A percentile compares a stretch with the other conserved stretches of the same genome.
phyloP scores from a whole-genome alignment of 2,888 invertebrate genomes.

The Oxystoma pomonae region DNA sequence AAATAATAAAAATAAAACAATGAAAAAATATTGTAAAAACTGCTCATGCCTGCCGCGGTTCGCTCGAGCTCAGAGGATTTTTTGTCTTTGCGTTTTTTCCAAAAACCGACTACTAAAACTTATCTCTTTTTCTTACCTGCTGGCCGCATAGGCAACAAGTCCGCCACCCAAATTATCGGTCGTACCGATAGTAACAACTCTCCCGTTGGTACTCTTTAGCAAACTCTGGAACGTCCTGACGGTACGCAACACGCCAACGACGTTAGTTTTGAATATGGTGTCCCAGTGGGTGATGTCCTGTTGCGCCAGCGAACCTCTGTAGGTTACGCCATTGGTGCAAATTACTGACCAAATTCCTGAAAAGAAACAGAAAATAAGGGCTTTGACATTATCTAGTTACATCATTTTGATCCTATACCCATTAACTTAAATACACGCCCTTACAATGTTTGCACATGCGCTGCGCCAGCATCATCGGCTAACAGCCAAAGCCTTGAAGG shows the following conservation, averaged over 20 bases:
- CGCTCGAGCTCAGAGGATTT: too few species aligned
- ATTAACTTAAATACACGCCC: too few species aligned
- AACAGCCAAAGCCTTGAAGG: too few species aligned
- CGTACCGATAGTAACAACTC: slow-evolving; percentile 67
- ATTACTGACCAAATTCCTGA: slow-evolving; percentile 79
- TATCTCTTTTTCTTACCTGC: slow-evolving; percentile 20
- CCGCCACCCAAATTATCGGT: slow-evolving; percentile 50
- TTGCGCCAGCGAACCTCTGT: slow-evolving; percentile 64
- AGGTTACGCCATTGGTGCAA: slow-evolving; percentile 75
- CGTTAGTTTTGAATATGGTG: slow-evolving; percentile 63
- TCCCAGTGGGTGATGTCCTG: slow-evolving; percentile 71
- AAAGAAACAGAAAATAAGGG: too few species aligned
- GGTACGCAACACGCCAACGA: slow-evolving; percentile 68
- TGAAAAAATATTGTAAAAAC: too few species aligned
- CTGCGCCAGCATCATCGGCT: too few species aligned
- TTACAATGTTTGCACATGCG: too few species aligned
- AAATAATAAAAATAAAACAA: too few species aligned
- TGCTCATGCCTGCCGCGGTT: too few species aligned
- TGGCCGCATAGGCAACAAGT: slow-evolving; percentile 54
- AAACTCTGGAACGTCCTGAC: slow-evolving; percentile 73
- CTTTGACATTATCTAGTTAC: too few species aligned
- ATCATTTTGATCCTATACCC: too few species aligned
- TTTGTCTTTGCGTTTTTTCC: neutral
- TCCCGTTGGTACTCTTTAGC: slow-evolving; percentile 60
- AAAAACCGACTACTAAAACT: neutral